Percentiles rank a stretch among this genome's conserved stretches.
Conservation (phyloP, 2,113 vertebrate genomes). For the Labeo rohita region DNA sequence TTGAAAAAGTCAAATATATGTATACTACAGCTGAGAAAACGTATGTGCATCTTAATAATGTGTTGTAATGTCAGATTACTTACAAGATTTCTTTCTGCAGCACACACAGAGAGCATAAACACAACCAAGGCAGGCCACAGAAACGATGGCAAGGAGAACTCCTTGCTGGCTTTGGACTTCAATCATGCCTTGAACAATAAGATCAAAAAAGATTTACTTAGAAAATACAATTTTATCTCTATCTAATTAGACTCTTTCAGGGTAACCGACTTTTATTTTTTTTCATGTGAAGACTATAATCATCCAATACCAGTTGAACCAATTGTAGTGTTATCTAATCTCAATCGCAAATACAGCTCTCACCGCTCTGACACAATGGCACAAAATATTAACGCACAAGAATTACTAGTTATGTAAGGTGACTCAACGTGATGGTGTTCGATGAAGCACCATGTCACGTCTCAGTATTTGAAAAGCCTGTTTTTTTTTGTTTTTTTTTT, state of each 20-base stretch:
- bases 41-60: background rate
- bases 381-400: background rate
- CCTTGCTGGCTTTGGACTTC: slow-evolving; percentile 43
- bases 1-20: background rate
- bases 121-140: slow-evolving; percentile 26
- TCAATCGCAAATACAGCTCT: background rate
- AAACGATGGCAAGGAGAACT: slow-evolving; percentile 42
- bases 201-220: background rate
- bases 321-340: background rate
- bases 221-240: background rate
- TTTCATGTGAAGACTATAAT: background rate
- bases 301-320: no score
- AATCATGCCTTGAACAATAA: slow-evolving; percentile 44
- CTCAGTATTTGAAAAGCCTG: no score
- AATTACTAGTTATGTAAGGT: background rate
- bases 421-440: background rate
- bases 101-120: slow-evolving; percentile 48
- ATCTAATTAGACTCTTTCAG: background rate
- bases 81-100: slow-evolving; percentile 51
- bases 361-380: background rate
- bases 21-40: background rate
- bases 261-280: background rate
- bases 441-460: background rate
- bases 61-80: slow-evolving; percentile 6
- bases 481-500: background rate